phyloP scores from a whole-genome alignment of 2,113 vertebrate species.

The Morone saxatilis region DNA sequence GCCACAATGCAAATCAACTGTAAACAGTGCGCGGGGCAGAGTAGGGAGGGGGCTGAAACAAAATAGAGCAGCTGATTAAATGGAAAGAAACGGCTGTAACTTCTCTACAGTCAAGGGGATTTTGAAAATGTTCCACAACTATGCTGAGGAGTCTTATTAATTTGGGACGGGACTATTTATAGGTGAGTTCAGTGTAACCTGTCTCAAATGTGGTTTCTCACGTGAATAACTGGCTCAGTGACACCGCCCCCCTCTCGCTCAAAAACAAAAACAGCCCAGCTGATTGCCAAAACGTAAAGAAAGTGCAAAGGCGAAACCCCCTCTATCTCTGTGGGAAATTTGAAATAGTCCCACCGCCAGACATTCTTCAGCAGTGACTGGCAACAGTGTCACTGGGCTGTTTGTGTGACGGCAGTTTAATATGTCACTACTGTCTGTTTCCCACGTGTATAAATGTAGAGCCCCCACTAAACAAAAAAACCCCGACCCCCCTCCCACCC shows the following conservation, averaged over 20 bases:
- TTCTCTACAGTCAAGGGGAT: constrained; percentile 19
- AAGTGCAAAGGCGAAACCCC: constrained; percentile 32
- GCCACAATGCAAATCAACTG: constrained; percentile 74
- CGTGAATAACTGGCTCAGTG: constrained; percentile 19
- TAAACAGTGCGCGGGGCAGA: constrained; percentile 42
- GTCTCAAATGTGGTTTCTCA: constrained; percentile 24
- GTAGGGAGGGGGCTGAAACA: constrained; percentile 8
- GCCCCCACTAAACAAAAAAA: constrained; percentile 46
- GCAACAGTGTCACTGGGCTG: constrained; percentile 60
- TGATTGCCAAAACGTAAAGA: constrained; percentile 56
- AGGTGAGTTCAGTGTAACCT: constrained; percentile 13
- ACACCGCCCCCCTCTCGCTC: background rate
- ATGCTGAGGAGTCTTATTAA: background rate
- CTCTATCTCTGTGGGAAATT: constrained; percentile 61
- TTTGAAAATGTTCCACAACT: constrained; percentile 30
- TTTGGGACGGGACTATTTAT: constrained; percentile 33
- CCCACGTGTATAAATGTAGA: constrained; percentile 76
- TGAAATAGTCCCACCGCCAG: constrained; percentile 32
- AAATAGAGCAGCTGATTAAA: constrained; percentile 36
- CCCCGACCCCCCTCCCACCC: background rate
- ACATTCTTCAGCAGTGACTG: constrained; percentile 62
- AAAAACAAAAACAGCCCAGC: constrained; percentile 50
- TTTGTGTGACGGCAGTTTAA: constrained; percentile 68
- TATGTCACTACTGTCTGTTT: constrained; percentile 72
- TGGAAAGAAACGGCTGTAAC: background rate